phyloP scores from a whole-genome alignment of 2,797 vertebrate genomes.

The Ctenochaetus hawaiiensis region DNA sequence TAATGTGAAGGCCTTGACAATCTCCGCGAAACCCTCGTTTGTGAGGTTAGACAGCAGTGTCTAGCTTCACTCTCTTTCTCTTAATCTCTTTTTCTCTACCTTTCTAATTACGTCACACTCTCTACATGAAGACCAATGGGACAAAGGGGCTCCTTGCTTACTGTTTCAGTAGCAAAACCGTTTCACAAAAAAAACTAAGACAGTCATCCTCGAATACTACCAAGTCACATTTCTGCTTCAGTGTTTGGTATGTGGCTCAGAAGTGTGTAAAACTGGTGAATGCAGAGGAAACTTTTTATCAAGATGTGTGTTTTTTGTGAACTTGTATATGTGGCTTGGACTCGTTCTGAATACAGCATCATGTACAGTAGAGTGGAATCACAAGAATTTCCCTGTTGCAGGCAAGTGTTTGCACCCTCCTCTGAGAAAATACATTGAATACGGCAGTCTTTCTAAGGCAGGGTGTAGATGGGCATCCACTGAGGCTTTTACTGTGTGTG shows the following conservation, averaged over 20 bases:
- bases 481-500: slow-evolving; percentile 54
- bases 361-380: slow-evolving; percentile 23
- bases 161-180: slow-evolving; percentile 77
- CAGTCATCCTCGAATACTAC: slow-evolving; percentile 18
- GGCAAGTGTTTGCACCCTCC: slow-evolving; percentile 48
- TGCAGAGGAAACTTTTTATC: slow-evolving; percentile 49
- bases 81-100: slow-evolving; percentile 40
- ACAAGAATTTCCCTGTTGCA: slow-evolving; percentile 30
- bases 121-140: slow-evolving; percentile 72
- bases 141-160: slow-evolving; percentile 81
- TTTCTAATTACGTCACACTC: slow-evolving; percentile 51
- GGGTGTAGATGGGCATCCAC: slow-evolving; percentile 38
- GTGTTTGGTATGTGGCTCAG: slow-evolving; percentile 30
- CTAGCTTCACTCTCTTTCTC: slow-evolving; percentile 46
- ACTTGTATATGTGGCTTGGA: slow-evolving; percentile 61
- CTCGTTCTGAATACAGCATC: slow-evolving; percentile 47
- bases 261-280: slow-evolving; percentile 51
- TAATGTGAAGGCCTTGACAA: slow-evolving; percentile 82
- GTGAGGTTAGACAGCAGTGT: slow-evolving; percentile 38
- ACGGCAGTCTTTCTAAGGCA: slow-evolving; percentile 41
- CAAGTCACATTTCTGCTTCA: slow-evolving; percentile 47
- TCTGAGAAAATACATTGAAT: slow-evolving; percentile 52
- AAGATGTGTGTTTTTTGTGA: slow-evolving; percentile 61
- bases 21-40: slow-evolving; percentile 69
- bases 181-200: slow-evolving; percentile 38